Percentiles rank a stretch among this genome's conserved stretches.
phyloP scores from a whole-genome alignment of 2,888 invertebrate genomes.

The Platycheirus albimanus region DNA sequence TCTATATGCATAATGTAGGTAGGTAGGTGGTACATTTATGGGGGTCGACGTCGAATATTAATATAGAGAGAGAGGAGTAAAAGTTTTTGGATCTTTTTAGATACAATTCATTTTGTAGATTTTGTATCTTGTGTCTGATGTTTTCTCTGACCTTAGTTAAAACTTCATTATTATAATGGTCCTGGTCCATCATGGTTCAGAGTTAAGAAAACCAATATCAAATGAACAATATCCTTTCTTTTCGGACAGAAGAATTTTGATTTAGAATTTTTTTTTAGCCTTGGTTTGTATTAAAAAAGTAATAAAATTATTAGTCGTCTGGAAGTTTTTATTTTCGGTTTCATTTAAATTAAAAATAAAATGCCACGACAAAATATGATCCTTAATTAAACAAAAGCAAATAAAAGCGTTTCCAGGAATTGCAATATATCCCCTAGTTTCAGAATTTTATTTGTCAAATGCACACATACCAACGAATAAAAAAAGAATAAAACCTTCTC shows the following conservation, averaged over 20 bases:
- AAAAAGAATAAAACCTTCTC: background rate
- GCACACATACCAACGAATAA: conserved; percentile 14
- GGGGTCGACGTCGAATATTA: conserved; percentile 36
- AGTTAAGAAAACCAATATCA: conserved; percentile 29
- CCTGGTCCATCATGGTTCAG: conserved; percentile 34
- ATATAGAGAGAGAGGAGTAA: conserved; percentile 36
- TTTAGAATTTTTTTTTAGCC: conserved; percentile 6
- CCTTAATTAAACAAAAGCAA: conserved; percentile 40
- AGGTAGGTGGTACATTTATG: no score
- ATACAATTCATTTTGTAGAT: conserved; percentile 45
- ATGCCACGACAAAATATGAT: conserved; percentile 27
- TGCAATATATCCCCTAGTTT: conserved; percentile 36
- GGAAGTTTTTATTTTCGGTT: background rate
- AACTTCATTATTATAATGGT: background rate
- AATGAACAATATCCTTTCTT: conserved; percentile 12
- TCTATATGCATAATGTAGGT: background rate
- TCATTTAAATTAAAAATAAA: conserved; percentile 38
- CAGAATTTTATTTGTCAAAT: conserved; percentile 63
- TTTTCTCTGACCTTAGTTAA: conserved; percentile 48
- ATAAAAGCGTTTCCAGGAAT: conserved; percentile 5
- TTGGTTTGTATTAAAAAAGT: conserved; percentile 23
- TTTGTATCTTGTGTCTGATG: background rate
- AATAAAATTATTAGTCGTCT: conserved; percentile 41
- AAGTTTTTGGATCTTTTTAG: conserved; percentile 71
- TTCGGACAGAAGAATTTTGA: no score